Evolutionary conservation across 2,888 invertebrate genomes (phyloP), one percentile per base, ranked within the genome.

Genomic region (Atrina japonica): DNA sequence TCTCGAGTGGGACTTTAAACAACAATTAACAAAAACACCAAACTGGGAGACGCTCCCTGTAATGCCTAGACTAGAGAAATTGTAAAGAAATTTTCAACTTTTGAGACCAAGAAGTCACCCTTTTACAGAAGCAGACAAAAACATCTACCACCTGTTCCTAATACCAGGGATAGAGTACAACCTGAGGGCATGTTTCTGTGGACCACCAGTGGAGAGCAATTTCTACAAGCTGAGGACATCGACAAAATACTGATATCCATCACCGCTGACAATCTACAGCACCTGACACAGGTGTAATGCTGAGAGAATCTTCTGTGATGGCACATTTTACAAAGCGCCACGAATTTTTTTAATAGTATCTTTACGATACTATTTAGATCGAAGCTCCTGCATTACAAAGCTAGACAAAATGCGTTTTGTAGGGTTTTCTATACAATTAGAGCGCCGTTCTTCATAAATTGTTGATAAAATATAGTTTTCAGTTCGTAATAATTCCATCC

Each of bases 301-400:
- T 43, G 52, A 59, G 29, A 40, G 14, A 23, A 29, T 63, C 40
- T 53, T 41, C 53, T 67, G 60, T 56, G 56, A 66, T 41, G 66
- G 56, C 16, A 55, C 23, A 11, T 47, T 47, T 0, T 56, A 47
- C 47, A 56, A 45, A 27, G 56, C 66, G 14, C 49, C 66, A 45
- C 23, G 18, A n/a, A 56, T 47, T 55, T 59, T n/a, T n/a, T 59
- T 59, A 45, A 59, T 45, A 59, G 43, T 27, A 59, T 59, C 27
- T 47, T 59, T 18, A 45, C 45, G 56, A 66, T 56, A 18, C 56
- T n/a, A n/a, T n/a, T n/a, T n/a, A n/a, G n/a, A n/a, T n/a, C n/a
- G n/a, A n/a, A n/a, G n/a, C n/a, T n/a, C n/a, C n/a, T n/a, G n/a
- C n/a, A n/a, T n/a, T n/a, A n/a, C n/a, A n/a, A n/a, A n/a, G n/a